Evolutionary conservation across 2,888 invertebrate genomes (phyloP), one percentile per base, ranked within the genome.

Genomic region (Meta bourneti): DNA sequence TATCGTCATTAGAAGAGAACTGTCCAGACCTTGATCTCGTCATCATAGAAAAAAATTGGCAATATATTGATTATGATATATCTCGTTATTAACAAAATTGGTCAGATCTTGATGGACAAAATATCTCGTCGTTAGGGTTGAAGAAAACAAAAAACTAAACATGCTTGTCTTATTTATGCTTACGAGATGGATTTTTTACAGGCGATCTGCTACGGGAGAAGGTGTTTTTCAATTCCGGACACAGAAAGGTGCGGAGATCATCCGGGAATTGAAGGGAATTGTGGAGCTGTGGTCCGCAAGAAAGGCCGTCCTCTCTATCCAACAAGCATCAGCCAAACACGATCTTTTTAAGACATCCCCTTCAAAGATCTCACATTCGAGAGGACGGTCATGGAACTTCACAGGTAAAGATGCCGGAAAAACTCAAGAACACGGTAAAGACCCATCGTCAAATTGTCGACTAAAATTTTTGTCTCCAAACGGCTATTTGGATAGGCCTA

Each of bases 221-320:
- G 93, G 93, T 6, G 87, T 93, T 6, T 93, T 93, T 71, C 90
- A 92, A 54, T 93, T 93, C 78, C 79, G 90, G 6, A 93, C 93
- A 4, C 87, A 92, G 49, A 86, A 92, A 7, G 93, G 93, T 0
- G 72, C 92, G 0, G 93, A 93, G 79, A 93, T 93, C 19, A 93
- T 93, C 69, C 91, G 91, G 0, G 92, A 93, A 54, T n/a, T 93
- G 52, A 92, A 93, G n/a, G 81, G 87, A 5, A 89, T 91, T 11
- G 86, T 93, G 1, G 82, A 88, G 11, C 51, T 88, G 16, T 93
- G 93, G 93, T 87, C 93, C 1, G 88, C 90, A 0, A 49, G 93
- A 34, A 88, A 91, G 49, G 86, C 88, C 49, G 90, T 89, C 71
- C 82, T 90, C 51, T 78, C 87, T 61, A 90, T 89, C 54, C 91